phyloP scores from a whole-genome alignment of 1,140 invertebrate genomes.

The Contarinia nasturtii region DNA sequence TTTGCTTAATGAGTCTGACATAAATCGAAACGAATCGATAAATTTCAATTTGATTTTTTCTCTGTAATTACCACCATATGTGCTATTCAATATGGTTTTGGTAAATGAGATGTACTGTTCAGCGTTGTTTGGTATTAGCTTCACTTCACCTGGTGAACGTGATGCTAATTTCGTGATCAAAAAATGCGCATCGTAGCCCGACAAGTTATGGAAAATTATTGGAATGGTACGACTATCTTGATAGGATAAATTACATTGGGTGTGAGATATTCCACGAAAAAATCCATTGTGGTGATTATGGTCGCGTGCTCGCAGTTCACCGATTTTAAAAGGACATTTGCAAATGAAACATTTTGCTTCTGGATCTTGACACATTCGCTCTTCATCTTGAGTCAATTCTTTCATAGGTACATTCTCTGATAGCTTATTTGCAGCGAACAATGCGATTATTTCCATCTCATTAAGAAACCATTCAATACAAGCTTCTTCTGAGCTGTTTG shows the following conservation, averaged over 20 bases:
- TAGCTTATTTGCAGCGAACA: background rate
- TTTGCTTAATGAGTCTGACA: conserved; percentile 8
- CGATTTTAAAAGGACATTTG: conserved; percentile 6
- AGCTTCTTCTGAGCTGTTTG: too few relatives aligned
- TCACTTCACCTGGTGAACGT: conserved; percentile 10
- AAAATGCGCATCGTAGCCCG: conserved; percentile 18
- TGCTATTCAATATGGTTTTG: conserved; percentile 5
- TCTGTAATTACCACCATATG: background rate
- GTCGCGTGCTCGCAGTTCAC: conserved; percentile 9
- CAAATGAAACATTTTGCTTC: conserved; percentile 14
- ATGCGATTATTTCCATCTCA: too few relatives aligned
- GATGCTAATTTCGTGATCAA: conserved; percentile 15
- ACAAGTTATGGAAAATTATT: conserved; percentile 20
- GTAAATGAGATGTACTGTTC: conserved; percentile 15
- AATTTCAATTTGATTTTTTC: conserved; percentile 11
- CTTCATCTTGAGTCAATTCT: background rate
- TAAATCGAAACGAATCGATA: conserved; percentile 18
- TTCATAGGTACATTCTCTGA: background rate
- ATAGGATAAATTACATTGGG: conserved; percentile 19
- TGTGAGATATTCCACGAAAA: conserved; percentile 17
- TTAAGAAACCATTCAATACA: too few relatives aligned
- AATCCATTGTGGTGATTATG: conserved; percentile 19
- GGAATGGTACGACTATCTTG: conserved; percentile 15
- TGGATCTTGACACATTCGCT: background rate
- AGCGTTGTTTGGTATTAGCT: conserved; percentile 18